Conservation (phyloP, 2,888 invertebrate genomes). For the Callimorpha dominula region DNA sequence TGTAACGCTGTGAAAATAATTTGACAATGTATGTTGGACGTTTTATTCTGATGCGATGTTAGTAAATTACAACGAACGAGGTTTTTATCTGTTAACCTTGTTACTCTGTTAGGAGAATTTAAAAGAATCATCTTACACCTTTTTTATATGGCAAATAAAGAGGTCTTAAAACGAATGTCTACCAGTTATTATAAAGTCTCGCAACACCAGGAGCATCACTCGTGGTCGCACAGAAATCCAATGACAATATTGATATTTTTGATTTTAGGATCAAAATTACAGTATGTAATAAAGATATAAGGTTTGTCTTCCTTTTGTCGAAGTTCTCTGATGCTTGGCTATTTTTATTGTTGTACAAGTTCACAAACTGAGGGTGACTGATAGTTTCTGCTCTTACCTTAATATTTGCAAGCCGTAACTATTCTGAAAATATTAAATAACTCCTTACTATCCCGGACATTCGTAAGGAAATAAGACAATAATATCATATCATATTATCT, state of each 20-base stretch:
- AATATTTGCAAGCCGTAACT: background rate
- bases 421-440: background rate
- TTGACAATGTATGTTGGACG: constrained; percentile 41
- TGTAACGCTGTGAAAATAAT: constrained; percentile 45
- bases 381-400: background rate
- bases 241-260: background rate
- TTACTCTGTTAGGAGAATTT: background rate
- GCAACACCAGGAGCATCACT: background rate
- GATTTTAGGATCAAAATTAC: no score
- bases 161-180: background rate
- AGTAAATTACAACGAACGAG: constrained; percentile 3
- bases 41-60: constrained; percentile 45
- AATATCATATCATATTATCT: background rate
- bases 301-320: background rate
- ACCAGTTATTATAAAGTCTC: no score
- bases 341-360: background rate
- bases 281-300: background rate
- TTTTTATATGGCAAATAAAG: background rate
- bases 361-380: background rate
- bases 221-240: no score
- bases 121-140: background rate
- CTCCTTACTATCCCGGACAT: background rate
- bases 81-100: background rate
- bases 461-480: constrained; percentile 3
- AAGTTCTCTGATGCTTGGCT: background rate